phyloP scores from a whole-genome alignment of 2,113 vertebrate genomes.

The Canis aureus region DNA sequence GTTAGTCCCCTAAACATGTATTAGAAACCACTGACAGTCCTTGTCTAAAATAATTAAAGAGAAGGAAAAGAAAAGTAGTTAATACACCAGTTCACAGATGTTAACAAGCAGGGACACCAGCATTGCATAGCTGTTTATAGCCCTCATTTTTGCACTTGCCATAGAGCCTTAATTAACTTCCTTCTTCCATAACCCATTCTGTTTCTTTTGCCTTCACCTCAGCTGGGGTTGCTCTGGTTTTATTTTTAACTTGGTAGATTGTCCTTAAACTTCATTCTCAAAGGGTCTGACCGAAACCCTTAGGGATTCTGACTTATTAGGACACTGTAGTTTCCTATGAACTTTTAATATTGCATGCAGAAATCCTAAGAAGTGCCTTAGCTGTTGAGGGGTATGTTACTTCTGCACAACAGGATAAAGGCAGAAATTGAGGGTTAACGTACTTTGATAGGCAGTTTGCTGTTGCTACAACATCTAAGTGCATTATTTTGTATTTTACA shows the following conservation, averaged over 20 bases:
- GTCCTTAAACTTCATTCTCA: background rate
- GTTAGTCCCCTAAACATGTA: background rate
- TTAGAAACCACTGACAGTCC: background rate
- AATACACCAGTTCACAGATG: background rate
- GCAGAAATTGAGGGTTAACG: background rate
- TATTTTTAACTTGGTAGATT: background rate
- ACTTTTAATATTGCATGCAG: background rate
- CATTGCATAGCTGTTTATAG: background rate
- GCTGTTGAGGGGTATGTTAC: background rate
- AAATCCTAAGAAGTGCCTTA: background rate
- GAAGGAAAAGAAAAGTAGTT: background rate
- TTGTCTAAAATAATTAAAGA: background rate
- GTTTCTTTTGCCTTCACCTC: background rate
- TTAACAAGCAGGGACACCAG: background rate
- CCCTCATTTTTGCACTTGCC: background rate
- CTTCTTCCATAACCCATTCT: background rate
- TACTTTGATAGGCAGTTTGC: background rate
- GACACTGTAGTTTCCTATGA: background rate
- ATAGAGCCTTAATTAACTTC: background rate
- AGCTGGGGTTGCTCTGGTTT: background rate
- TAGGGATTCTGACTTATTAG: background rate
- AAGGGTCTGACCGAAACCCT: background rate
- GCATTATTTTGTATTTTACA: conserved; percentile 12
- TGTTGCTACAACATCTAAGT: background rate
- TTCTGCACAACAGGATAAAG: background rate